Conservation (phyloP, 2,888 invertebrate species). For the Nephrotoma guestfalica region DNA sequence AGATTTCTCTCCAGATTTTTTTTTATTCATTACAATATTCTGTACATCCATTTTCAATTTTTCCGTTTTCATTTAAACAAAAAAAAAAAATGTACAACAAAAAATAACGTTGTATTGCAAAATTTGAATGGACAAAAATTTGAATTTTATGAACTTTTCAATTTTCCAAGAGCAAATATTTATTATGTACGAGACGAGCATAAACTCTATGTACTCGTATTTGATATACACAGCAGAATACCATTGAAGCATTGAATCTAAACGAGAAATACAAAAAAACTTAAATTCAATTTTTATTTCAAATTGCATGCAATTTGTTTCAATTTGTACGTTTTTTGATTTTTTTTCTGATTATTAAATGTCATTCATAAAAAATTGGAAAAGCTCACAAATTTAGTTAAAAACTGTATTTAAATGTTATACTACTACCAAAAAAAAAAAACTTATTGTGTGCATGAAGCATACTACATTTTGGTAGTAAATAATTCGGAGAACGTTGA, state of each 20-base stretch:
- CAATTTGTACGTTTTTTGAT: not conserved
- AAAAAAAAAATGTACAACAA: not conserved
- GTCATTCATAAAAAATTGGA: not conserved
- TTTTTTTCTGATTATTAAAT: not conserved
- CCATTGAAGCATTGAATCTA: not conserved
- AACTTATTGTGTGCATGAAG: not conserved
- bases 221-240: not conserved
- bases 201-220: not conserved
- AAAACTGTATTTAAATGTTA: not conserved
- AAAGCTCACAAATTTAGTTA: not conserved
- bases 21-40: not conserved
- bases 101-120: not conserved
- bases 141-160: not conserved
- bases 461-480: not conserved
- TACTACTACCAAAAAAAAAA: not conserved
- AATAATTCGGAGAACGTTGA: not conserved
- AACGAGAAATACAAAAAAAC: not conserved
- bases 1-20: not conserved
- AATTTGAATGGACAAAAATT: not conserved
- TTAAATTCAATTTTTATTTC: not conserved
- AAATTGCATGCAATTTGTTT: not conserved
- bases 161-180: not conserved
- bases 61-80: not conserved
- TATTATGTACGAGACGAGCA: not conserved
- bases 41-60: not conserved